Evolutionary conservation across 2,888 invertebrate genomes (phyloP).

Genomic region (Cerastis leucographa): DNA sequence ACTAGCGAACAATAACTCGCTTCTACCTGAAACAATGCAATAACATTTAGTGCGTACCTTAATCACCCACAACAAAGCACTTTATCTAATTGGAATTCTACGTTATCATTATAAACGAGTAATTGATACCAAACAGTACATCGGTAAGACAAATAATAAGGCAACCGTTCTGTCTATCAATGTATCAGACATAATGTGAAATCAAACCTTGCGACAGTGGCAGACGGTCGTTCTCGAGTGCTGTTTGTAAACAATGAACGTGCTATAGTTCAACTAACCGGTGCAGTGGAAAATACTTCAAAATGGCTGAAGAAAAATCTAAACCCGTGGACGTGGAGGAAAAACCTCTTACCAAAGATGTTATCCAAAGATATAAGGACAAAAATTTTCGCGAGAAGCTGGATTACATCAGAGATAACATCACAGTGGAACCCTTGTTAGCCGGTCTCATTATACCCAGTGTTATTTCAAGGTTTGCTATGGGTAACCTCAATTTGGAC

Average conservation of each 20-base stretch:
- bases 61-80: slow-evolving; percentile 65
- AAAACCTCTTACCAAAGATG: slow-evolving; percentile 81
- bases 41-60: slow-evolving; percentile 29
- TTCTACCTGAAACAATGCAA: slow-evolving; percentile 22
- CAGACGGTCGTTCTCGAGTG: slow-evolving; percentile 70
- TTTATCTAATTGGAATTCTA: slow-evolving; percentile 72
- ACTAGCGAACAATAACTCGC: slow-evolving; percentile 14
- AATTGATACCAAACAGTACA: slow-evolving; percentile 87
- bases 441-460: slow-evolving; percentile 93
- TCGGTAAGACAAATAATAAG: slow-evolving; percentile 83
- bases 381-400: slow-evolving; percentile 81
- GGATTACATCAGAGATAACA: slow-evolving; percentile 86
- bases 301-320: slow-evolving; percentile 82
- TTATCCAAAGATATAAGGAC: slow-evolving; percentile 74
- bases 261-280: slow-evolving; percentile 61
- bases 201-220: slow-evolving; percentile 76
- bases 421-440: slow-evolving; percentile 93
- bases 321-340: slow-evolving; percentile 80
- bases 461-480: slow-evolving; percentile 93
- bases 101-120: slow-evolving; percentile 82
- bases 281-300: slow-evolving; percentile 43
- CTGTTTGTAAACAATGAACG: slow-evolving; percentile 78
- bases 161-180: slow-evolving; percentile 75
- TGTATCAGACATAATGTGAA: slow-evolving; percentile 78
- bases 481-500: slow-evolving; percentile 86